These are phyloP conservation scores for Hippolais icterina DNA, from an alignment of 2,113 vertebrate species.

Conservation along the genomic window DNA sequence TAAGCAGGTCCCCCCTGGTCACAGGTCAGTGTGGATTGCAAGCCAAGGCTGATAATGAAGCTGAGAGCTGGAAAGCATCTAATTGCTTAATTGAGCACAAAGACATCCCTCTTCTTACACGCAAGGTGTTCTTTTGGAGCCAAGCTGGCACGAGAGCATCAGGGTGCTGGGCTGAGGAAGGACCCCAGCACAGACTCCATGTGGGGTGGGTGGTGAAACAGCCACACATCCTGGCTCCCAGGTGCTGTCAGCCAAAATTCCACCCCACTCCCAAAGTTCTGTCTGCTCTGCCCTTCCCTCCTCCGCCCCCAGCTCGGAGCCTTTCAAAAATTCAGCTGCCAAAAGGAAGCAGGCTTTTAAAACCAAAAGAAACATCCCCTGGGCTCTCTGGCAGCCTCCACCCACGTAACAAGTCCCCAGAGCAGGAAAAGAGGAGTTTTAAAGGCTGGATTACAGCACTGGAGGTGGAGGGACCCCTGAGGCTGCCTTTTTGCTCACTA, in stretches of 20 bases:
- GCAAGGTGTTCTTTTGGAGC: neutral
- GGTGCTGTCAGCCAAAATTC: neutral
- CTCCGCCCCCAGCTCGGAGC: neutral
- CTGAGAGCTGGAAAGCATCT: neutral
- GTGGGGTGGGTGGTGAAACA: accelerated
- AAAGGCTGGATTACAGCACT: constrained; percentile 11
- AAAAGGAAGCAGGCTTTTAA: constrained; percentile 4
- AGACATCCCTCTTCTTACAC: neutral
- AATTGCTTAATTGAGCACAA: constrained; percentile 6
- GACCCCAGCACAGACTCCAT: accelerated
- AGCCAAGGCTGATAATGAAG: constrained; percentile 11
- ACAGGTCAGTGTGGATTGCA: constrained; percentile 1
- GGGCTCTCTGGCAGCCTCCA: neutral
- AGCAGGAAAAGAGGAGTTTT: neutral
- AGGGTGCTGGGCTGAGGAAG: neutral
- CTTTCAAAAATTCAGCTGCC: neutral
- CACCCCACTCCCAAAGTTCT: neutral
- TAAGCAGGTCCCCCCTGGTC: neutral
- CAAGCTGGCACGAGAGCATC: neutral
- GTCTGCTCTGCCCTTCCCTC: neutral
- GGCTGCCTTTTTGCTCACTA: neutral
- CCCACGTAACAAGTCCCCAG: neutral
- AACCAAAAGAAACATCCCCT: neutral
- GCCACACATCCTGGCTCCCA: neutral
- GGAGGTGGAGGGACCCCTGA: neutral